Conservation (phyloP, 2,113 vertebrate species). For the Malurus elegans region DNA sequence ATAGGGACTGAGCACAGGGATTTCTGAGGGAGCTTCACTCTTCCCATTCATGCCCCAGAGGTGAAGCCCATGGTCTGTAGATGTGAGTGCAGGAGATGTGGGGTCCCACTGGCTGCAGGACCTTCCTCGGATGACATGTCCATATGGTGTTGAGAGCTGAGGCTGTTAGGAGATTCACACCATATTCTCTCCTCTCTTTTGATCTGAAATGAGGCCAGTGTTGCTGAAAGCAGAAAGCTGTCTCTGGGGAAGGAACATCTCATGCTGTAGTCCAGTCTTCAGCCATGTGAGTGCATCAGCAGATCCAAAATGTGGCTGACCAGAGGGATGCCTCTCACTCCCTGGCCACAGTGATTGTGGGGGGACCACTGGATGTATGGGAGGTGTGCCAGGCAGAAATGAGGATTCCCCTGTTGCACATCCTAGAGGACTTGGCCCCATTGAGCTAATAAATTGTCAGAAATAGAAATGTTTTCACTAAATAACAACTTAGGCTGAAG, state of each 20-base stretch:
- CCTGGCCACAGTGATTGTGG: background rate
- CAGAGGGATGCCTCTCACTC: background rate
- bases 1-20: background rate
- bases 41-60: background rate
- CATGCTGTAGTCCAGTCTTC: background rate
- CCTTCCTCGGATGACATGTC: rapidly evolving
- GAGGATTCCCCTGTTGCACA: background rate
- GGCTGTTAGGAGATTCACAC: background rate
- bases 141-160: background rate
- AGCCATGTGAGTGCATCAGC: background rate
- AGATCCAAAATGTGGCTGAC: background rate
- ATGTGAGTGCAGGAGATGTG: background rate
- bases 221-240: background rate
- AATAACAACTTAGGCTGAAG: background rate
- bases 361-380: background rate
- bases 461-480: background rate
- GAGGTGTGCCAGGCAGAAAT: background rate
- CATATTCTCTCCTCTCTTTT: background rate
- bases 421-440: background rate
- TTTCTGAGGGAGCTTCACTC: background rate
- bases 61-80: background rate
- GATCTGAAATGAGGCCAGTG: background rate
- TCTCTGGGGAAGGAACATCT: background rate
- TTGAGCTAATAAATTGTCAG: background rate
- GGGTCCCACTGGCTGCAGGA: background rate